Conservation (phyloP, 2,888 invertebrate species). For the Molanna angustata region DNA sequence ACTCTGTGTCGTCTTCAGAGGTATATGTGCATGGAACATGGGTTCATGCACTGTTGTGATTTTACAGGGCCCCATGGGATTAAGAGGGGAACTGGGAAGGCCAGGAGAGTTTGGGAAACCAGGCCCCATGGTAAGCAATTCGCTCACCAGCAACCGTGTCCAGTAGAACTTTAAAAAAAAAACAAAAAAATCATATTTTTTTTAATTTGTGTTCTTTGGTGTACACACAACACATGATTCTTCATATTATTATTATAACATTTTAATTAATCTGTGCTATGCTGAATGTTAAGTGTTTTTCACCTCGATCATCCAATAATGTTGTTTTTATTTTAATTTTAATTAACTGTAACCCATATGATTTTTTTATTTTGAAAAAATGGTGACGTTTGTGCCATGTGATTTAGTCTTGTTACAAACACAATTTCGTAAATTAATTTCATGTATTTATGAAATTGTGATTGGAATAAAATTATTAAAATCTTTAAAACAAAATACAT, state of each 20-base stretch:
- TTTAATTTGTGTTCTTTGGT: slow-evolving; percentile 14
- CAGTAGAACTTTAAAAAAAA: slow-evolving; percentile 23
- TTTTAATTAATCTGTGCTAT: slow-evolving; percentile 27
- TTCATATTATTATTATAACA: slow-evolving; percentile 19
- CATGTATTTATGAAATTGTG: background rate
- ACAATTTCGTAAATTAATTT: background rate
- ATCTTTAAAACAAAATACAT: too few relatives aligned
- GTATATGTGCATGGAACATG: slow-evolving; percentile 26
- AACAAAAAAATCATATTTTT: slow-evolving; percentile 13
- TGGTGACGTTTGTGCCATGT: background rate
- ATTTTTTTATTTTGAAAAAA: background rate
- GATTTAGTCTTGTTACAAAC: background rate
- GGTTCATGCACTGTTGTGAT: slow-evolving; percentile 30
- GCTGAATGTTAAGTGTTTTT: slow-evolving; percentile 29
- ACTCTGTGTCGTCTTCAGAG: too few relatives aligned
- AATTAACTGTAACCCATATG: background rate
- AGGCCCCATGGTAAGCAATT: slow-evolving; percentile 72
- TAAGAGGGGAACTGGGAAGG: slow-evolving; percentile 71
- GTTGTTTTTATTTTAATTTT: background rate
- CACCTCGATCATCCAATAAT: background rate
- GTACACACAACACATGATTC: slow-evolving; percentile 10
- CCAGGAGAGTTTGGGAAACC: slow-evolving; percentile 71
- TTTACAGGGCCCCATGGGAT: slow-evolving; percentile 75
- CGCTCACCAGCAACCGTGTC: slow-evolving; percentile 38
- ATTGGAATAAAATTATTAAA: too few relatives aligned